phyloP scores from a whole-genome alignment of 2,888 invertebrate genomes.

The Catocala nupta region DNA sequence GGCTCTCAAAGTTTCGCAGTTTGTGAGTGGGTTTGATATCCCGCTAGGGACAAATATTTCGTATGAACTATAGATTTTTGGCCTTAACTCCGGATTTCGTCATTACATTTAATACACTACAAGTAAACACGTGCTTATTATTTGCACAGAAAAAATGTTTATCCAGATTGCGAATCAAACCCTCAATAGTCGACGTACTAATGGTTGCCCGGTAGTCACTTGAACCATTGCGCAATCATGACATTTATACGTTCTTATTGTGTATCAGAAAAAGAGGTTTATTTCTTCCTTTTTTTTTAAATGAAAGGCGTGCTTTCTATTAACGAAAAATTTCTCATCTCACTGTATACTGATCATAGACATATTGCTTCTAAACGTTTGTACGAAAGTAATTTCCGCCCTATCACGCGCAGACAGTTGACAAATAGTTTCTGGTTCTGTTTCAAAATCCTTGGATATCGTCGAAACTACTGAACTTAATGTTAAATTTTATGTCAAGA shows the following conservation, averaged over 20 bases:
- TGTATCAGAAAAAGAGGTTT: too few relatives aligned
- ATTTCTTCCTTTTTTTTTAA: too few relatives aligned
- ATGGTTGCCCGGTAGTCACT: too few relatives aligned
- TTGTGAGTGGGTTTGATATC: not conserved
- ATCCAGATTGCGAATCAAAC: too few relatives aligned
- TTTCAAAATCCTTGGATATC: conserved; percentile 1
- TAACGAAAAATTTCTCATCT: not conserved
- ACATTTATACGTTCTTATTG: too few relatives aligned
- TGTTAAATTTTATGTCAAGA: too few relatives aligned
- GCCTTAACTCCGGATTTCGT: not conserved
- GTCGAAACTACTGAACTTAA: not conserved
- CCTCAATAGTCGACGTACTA: too few relatives aligned
- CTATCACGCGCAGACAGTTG: conserved; percentile 16
- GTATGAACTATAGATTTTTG: not conserved
- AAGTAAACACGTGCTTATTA: too few relatives aligned
- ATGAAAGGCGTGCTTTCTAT: too few relatives aligned
- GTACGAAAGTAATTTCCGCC: conserved; percentile 13
- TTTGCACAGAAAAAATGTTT: too few relatives aligned
- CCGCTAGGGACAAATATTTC: conserved; percentile 9
- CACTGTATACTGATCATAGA: not conserved
- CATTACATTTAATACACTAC: not conserved
- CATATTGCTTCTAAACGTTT: not conserved
- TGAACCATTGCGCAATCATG: too few relatives aligned
- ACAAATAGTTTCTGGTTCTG: conserved; percentile 16
- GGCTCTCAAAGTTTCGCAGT: conserved; percentile 12